Base-by-base conservation (phyloP, 2,113 vertebrate species). In the Sclerurus mexicanus region DNA sequence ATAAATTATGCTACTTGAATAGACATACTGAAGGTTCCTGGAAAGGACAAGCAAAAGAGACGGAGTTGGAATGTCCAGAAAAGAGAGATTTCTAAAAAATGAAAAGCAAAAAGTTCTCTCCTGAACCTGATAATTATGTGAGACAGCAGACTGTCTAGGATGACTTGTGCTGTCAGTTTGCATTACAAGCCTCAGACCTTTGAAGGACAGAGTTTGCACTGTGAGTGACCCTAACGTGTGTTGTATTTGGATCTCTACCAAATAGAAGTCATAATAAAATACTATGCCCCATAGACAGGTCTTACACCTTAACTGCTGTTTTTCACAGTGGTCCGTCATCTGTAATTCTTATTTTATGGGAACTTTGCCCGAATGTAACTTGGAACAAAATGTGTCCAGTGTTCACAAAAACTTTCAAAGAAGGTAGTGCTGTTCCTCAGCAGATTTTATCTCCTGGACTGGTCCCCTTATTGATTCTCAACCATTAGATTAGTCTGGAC, bases 301-400 rank as follows among this genome's bases (percentile, higher is more conserved):
- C 77, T 80, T 58, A 88, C 25, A 92, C 40, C 63, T 85, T 81
- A 78, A 66, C 56, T 72, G 62, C 49, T 96, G 35, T 60, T 91
- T 85, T 88, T 59, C 67, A 58, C 1, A 0, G 55, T 37, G 33
- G 55, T 84, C 78, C 85, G 68, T 69, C 67, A 93, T 69, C 28
- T 75, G 14, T 35, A 68, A 79, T 59, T 91, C 63, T 85, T 94
- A 67, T 85, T 68, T 92, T 78, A 94, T 77, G 98, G 98, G 93
- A 98, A 98, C 94, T 99, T 98, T 97, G 98, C 98, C 85, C 93
- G 95, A 90, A 98, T 98, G 88, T 98, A 98, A 88, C 98, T 98
- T 27, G 97, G 97, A 46, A 97, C 97, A 63, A 98, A 98, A 84
- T 98, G 98, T 66, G 97, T 96, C 96, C 96, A 71, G 96, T 97